Evolutionary conservation across 2,113 vertebrate genomes (phyloP), one percentile per base, ranked within the genome.

Genomic region (Parus major): DNA sequence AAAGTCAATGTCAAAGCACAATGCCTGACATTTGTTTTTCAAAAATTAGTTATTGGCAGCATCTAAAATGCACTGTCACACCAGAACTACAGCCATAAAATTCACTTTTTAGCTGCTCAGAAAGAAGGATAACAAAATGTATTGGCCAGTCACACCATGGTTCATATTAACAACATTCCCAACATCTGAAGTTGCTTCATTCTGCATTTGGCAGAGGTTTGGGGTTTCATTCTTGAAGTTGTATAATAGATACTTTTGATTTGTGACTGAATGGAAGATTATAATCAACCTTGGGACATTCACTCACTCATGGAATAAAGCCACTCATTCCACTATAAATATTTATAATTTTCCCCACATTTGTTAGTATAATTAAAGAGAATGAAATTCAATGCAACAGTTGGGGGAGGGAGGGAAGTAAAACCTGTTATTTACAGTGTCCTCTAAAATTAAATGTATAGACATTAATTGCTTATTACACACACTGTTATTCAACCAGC

Each of bases 291-390:
- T 93, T 66, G 85, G 85, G 94, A 95, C 69, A 73, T 47, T 96
- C 92, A 64, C 81, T 95, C 29, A 59, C 75, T 90, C 68, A 52
- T 59, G 85, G 92, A 96, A 96, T 80, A 93, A 91, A 96, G 94
- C 90, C 85, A 81, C 68, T 14, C 80, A 88, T 91, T 88, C 85
- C 90, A 95, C 75, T 88, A 94, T 97, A 97, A 95, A 97, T 96
- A 96, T 97, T 96, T 96, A 97, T 96, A 59, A 75, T 93, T 91
- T 95, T 63, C 84, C 64, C 75, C 92, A 89, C 92, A 95, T 96
- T 96, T 96, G 95, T 96, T 93, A 97, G 92, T 87, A 91, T 93
- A 97, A 97, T 95, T 95, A 95, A 95, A 91, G 89, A 90, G 86
- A 95, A 94, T 28, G 79, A 96, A 95, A 95, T 95, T 95, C 93